These are phyloP conservation scores for Parasteatoda tepidariorum DNA, from an alignment of 1,140 invertebrate genomes.

Conservation along the genomic window DNA sequence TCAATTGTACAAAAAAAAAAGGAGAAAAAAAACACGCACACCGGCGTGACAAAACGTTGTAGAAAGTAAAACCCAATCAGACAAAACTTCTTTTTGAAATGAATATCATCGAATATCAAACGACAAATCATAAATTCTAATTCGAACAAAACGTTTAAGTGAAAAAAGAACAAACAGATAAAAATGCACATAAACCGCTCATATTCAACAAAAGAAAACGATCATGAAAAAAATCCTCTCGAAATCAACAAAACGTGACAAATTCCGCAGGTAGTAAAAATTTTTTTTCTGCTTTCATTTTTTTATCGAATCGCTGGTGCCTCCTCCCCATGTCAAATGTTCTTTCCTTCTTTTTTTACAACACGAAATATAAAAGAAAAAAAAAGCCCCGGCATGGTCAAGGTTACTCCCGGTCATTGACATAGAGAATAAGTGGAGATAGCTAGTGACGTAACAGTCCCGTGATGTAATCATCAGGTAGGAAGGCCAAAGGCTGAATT, in stretches of 20 bases:
- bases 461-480: background rate
- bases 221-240: conserved; percentile 18
- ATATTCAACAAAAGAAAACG: background rate
- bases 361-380: background rate
- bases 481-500: background rate
- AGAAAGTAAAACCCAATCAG: conserved; percentile 32
- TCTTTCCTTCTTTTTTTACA: background rate
- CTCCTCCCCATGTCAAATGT: background rate
- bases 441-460: background rate
- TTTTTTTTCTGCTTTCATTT: too few species aligned
- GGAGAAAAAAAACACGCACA: too few species aligned
- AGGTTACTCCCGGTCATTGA: conserved; percentile 52
- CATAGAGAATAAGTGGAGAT: conserved; percentile 44
- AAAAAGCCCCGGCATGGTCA: conserved; percentile 18
- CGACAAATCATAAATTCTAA: conserved; percentile 38
- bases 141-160: conserved; percentile 18
- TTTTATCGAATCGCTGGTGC: background rate
- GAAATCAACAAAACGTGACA: conserved; percentile 39
- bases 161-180: conserved; percentile 15
- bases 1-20: too few species aligned
- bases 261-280: background rate
- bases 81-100: conserved; percentile 2
- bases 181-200: background rate
- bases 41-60: conserved; percentile 9
- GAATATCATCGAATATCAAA: background rate